Conservation (phyloP, 64 coral and sea anemone species). For the Porites lutea region DNA sequence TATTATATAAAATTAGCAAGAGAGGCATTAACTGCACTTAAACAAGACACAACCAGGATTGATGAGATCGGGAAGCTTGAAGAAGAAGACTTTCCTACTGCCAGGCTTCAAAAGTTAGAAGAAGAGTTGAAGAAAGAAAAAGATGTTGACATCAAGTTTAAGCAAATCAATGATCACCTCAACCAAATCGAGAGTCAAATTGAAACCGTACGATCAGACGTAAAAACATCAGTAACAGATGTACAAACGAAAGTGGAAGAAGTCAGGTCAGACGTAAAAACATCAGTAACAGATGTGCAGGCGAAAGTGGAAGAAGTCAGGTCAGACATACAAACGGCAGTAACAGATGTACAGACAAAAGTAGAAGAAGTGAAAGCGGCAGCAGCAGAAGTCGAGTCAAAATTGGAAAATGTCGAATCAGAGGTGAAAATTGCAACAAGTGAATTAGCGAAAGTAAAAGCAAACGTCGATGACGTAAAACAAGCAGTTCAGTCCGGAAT, state of each 20-base stretch:
- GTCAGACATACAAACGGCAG: neutral
- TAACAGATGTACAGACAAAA: neutral
- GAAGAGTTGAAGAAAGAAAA: neutral
- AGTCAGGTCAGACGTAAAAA: too few relatives aligned
- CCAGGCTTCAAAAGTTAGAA: neutral
- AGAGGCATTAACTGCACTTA: neutral
- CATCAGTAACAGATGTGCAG: neutral
- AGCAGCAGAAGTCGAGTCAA: neutral
- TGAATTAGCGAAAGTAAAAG: too few relatives aligned
- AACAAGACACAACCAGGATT: neutral
- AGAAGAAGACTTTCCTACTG: slow-evolving; percentile 24
- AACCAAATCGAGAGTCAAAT: too few relatives aligned
- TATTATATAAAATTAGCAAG: neutral
- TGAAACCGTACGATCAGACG: too few relatives aligned
- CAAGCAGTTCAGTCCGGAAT: neutral
- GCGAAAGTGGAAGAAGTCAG: neutral
- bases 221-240: too few relatives aligned
- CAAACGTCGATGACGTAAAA: neutral
- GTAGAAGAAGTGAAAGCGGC: neutral
- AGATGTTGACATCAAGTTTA: neutral
- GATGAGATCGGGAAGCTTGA: slow-evolving; percentile 1
- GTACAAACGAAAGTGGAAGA: too few relatives aligned
- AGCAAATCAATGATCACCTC: neutral
- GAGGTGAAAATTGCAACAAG: too few relatives aligned
- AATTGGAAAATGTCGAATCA: too few relatives aligned